Evolutionary conservation across 2,113 vertebrate genomes (phyloP), one percentile per base, ranked within the genome.

Genomic region (Scalopus aquaticus): DNA sequence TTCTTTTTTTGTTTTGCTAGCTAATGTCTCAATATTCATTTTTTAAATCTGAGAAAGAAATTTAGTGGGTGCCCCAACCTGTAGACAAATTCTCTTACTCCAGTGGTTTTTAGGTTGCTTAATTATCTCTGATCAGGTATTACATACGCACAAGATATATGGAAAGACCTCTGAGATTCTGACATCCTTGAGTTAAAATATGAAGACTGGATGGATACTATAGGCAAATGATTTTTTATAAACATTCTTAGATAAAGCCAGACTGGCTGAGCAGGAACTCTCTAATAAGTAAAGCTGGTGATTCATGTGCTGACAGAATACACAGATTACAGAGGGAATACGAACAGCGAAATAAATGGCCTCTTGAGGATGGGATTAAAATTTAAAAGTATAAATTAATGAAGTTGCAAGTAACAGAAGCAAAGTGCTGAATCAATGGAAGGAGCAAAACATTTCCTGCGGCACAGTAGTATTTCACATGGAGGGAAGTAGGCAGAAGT

Each of bases 361-460:
- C 32, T 93, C 24, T 92, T 90, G 65, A 83, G 74, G 70, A 74
- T 84, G 32, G 10, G 60, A 84, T 95, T 96, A 90, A 88, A 92
- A 78, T 92, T 79, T 92, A 77, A 89, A 65, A n/a, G 62, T 93
- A 82, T 54, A 69, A 85, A 91, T 37, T 69, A 58, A 85, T 85
- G 49, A 82, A 93, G 90, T 73, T 3, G 10, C 26, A 92, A 42
- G 32, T 62, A 81, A 73, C 12, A 81, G 67, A 93, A 89, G 35
- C 30, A 84, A 95, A 93, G 42, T 49, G 8, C 5, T 62, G 44
- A 80, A 60, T 39, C 24, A 5, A 6, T 28, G 10, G 32, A 65
- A 2, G 42, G 37, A 88, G 35, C 9, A 74, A 84, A 88, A 81
- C 69, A 11, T 39, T 81, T 44, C 44, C 6, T 74, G 20, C 15